These are phyloP conservation scores for Thera britannica DNA, from an alignment of 2,888 invertebrate species.

Conservation along the genomic window DNA sequence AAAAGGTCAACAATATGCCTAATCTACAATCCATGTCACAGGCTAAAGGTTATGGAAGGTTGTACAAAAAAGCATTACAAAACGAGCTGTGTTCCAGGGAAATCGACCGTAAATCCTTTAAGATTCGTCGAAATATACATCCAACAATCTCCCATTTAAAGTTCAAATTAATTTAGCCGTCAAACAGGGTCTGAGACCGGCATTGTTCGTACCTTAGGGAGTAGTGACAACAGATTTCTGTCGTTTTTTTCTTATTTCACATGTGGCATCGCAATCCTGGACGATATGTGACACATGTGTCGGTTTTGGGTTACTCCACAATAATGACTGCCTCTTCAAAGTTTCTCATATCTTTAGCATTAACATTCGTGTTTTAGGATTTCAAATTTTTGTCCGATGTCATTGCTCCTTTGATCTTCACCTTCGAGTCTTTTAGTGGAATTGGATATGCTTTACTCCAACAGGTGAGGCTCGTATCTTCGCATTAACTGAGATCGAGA, in stretches of 20 bases:
- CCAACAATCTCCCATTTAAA: constrained; percentile 51
- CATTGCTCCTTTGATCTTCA: constrained; percentile 77
- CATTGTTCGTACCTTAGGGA: constrained; percentile 82
- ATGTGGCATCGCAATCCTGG: constrained; percentile 84
- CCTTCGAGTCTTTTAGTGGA: constrained; percentile 63
- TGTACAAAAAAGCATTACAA: constrained; percentile 76
- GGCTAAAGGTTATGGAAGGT: constrained; percentile 84
- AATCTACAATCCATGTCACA: constrained; percentile 84
- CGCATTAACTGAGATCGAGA: constrained; percentile 40
- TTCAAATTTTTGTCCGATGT: constrained; percentile 59
- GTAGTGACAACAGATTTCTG: constrained; percentile 83
- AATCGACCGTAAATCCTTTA: constrained; percentile 67
- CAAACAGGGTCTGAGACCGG: constrained; percentile 57
- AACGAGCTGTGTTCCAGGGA: constrained; percentile 67
- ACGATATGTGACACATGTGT: constrained; percentile 84
- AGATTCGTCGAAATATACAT: constrained; percentile 49
- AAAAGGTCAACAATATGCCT: constrained; percentile 84
- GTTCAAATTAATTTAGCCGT: constrained; percentile 55
- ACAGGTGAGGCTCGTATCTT: constrained; percentile 65
- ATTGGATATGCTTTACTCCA: constrained; percentile 60
- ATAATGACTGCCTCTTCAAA: constrained; percentile 80
- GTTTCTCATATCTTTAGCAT: constrained; percentile 74
- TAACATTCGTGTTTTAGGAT: constrained; percentile 65
- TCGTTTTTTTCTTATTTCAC: constrained; percentile 78
- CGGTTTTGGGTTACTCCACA: constrained; percentile 80